Conservation (phyloP, 2,888 invertebrate genomes). For the Lottia gigantea region DNA sequence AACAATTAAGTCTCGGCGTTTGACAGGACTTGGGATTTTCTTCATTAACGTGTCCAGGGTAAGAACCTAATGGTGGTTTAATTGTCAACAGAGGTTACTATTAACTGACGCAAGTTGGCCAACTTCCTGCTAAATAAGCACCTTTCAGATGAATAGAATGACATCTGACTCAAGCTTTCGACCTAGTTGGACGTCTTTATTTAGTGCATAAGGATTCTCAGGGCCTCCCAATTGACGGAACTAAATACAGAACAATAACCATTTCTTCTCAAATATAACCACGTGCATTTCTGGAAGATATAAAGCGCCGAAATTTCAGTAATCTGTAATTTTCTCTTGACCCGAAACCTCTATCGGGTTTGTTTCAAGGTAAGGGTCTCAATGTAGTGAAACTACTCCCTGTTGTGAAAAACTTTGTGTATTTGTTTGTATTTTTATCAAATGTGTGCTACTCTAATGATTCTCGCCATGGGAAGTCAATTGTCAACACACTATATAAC, state of each 20-base stretch:
- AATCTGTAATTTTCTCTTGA: no score
- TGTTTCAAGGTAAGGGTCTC: no score
- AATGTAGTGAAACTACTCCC: not conserved
- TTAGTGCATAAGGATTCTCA: no score
- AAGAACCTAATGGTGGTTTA: not conserved
- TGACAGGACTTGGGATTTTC: slow-evolving; percentile 3
- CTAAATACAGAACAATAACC: no score
- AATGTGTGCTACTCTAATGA: slow-evolving; percentile 17
- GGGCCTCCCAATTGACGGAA: no score
- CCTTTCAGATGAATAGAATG: not conserved
- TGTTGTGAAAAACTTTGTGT: slow-evolving; percentile 17
- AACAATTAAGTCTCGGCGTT: slow-evolving; percentile 3
- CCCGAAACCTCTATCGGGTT: no score
- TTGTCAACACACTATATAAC: slow-evolving; percentile 15
- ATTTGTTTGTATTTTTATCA: slow-evolving; percentile 14
- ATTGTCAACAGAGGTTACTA: not conserved
- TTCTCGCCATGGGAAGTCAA: slow-evolving; percentile 17
- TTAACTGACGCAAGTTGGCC: slow-evolving; percentile 1
- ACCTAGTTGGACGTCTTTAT: no score
- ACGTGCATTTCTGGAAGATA: no score
- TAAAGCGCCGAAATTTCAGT: no score
- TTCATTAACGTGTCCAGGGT: not conserved
- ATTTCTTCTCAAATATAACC: no score
- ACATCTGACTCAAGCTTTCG: not conserved
- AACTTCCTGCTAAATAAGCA: slow-evolving; percentile 2